Evolutionary conservation across 2,888 invertebrate genomes (phyloP).

Genomic region (Oligia fasciuncula): DNA sequence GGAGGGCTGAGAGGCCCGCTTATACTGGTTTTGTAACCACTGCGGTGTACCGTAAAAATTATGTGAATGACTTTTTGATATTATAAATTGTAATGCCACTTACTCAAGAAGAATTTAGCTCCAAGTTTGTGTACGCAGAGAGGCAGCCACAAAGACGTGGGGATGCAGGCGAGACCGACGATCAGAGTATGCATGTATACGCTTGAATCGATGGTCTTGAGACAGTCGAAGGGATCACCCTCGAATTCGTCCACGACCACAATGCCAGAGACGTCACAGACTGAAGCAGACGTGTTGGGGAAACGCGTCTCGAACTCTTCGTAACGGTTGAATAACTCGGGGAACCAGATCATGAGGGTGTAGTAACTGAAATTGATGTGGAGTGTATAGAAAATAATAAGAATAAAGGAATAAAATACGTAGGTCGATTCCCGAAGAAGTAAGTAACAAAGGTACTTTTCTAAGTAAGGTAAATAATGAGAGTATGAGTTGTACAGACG

Average conservation of each 20-base stretch:
- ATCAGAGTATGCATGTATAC: constrained; percentile 94
- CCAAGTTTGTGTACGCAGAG: constrained; percentile 94
- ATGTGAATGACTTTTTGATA: background rate
- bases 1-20: background rate
- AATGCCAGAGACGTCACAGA: constrained; percentile 94
- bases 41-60: background rate
- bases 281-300: constrained; percentile 92
- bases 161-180: constrained; percentile 94
- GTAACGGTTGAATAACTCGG: constrained; percentile 95
- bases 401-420: background rate
- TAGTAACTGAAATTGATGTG: constrained; percentile 93
- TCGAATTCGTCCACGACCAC: constrained; percentile 86
- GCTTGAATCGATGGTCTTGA: constrained; percentile 91
- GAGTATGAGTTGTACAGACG: background rate
- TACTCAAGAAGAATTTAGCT: constrained; percentile 95
- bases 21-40: background rate
- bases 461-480: background rate
- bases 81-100: constrained; percentile 72
- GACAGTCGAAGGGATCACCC: constrained; percentile 90
- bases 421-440: background rate
- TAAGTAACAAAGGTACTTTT: background rate
- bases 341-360: constrained; percentile 97
- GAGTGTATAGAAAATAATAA: background rate
- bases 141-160: constrained; percentile 94
- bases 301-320: constrained; percentile 92